Base-by-base conservation (phyloP, 2,113 vertebrate species). In the Psettodes erumei region DNA sequence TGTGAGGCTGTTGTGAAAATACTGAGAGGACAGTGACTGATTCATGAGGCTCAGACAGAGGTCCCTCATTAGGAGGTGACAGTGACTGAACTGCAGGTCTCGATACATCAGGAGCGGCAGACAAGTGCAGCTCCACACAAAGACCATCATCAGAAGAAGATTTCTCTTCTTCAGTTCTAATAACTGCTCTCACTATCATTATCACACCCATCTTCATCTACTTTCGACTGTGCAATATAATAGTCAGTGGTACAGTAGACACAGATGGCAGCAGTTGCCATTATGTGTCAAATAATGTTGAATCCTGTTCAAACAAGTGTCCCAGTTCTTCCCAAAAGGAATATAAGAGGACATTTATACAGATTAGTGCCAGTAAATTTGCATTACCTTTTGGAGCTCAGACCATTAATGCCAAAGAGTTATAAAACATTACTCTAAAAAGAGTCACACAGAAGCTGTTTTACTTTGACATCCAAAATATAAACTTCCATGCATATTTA, bases 51-150 rank as follows among this genome's bases (percentile, higher is more conserved):
- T 75, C 76, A 71, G 76, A 60, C 74, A 58, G 43, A 75, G 72
- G 63, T 66, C 45, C 61, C 75, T 88, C 83, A 83, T 91, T 89
- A 91, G 77, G 10, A 38, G 38, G 38, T 77, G 83, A 86, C 82
- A 80, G 68, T 86, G 79, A 92, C 63, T 77, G 87, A 86, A 59
- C 68, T 75, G 75, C 68, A 27, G 11, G 50, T 61, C 37, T 32
- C 30, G 53, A 64, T 71, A 51, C 48, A 70, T 75, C 74, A 61
- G 61, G 53, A 74, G 73, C 56, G 54, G 48, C 63, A 45, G 55
- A 62, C 56, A 68, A 80, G 79, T 21, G 10, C 71, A 50, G 33
- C 69, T 85, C 51, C n/a, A 19, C 59, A 16, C 47, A 58, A 60
- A 77, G 30, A 68, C 35, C 23, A 73, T 74, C 11, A 60, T 67